Evolutionary conservation across 1,140 invertebrate species (phyloP), one percentile per base, ranked within the genome.

Genomic region (Ceratoteleas bidentatus): DNA sequence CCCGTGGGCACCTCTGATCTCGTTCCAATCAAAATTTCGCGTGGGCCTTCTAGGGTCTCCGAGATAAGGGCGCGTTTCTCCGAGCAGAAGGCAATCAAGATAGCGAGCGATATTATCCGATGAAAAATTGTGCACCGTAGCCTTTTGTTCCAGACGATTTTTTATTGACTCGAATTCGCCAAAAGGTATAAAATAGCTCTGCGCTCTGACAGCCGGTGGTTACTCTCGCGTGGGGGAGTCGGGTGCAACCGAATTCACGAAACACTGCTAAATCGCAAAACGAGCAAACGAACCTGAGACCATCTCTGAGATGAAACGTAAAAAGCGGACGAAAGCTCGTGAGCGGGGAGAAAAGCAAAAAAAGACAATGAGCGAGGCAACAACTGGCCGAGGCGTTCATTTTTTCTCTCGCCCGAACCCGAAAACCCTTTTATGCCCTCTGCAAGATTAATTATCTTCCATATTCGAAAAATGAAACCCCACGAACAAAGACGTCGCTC

Each of bases 371-470:
- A 82, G 49, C 60, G 45, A 79, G 50, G 61, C 61, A 81, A 86
- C 85, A 84, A 85, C 88, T 87, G 85, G 87, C 72, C 84, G 85
- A 82, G 84, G 84, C 76, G 85, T 87, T 88, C 88, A 89, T 91
- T 91, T 91, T 90, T 91, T 90, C 88, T 90, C 87, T 82, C 86
- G 83, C 77, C 87, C 88, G 85, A 88, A 90, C 88, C 87, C 88
- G 86, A 90, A 90, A 91, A 90, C 88, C 89, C 89, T 91, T 90
- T 91, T 89, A 90, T 90, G 87, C 86, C 87, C 84, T 88, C 86
- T 85, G 81, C 83, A 90, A 91, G 90, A 91, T 90, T 91, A 91
- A 91, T 91, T 91, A 91, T 91, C 89, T 88, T 86, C 74, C 86
- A 88, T 90, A 90, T 89, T 90, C 87, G 85, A 90, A 89, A 91